A percentile compares a stretch with the other conserved stretches of the same genome.
Conservation (phyloP, 2,888 invertebrate genomes). For the Tetropium fuscum region DNA sequence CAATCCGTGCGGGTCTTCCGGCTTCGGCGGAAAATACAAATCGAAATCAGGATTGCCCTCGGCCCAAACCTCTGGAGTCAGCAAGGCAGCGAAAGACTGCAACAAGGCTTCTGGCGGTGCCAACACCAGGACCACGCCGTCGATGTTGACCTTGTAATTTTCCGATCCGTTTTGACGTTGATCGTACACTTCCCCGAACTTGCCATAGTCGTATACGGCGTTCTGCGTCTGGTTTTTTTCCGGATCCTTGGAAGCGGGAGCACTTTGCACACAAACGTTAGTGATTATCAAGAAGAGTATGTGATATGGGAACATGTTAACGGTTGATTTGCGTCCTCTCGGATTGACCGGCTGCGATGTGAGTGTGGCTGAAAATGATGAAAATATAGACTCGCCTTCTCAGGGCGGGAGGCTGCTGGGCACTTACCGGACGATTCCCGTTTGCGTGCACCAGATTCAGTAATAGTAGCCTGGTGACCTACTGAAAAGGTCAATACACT, state of each 20-base stretch:
- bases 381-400: too few relatives aligned
- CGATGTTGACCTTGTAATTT: constrained; percentile 77
- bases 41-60: constrained; percentile 41
- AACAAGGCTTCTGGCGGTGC: constrained; percentile 72
- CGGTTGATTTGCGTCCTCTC: too few relatives aligned
- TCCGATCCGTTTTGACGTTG: constrained; percentile 84
- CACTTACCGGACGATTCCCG: too few relatives aligned
- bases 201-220: constrained; percentile 34
- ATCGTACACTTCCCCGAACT: constrained; percentile 67
- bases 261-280: background rate
- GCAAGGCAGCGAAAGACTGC: constrained; percentile 67
- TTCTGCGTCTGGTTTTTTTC: constrained; percentile 5
- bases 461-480: too few relatives aligned
- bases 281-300: background rate
- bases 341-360: constrained; percentile 15
- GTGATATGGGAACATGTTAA: background rate
- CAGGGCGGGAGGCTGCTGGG: too few relatives aligned
- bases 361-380: too few relatives aligned
- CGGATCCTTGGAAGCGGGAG: background rate
- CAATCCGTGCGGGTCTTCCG: background rate
- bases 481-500: too few relatives aligned
- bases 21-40: background rate
- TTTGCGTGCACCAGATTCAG: too few relatives aligned
- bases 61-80: constrained; percentile 55
- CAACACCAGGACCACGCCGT: constrained; percentile 76